Base-by-base conservation (phyloP, 2,888 invertebrate species). In the Acanthococcus lagerstroemiae region DNA sequence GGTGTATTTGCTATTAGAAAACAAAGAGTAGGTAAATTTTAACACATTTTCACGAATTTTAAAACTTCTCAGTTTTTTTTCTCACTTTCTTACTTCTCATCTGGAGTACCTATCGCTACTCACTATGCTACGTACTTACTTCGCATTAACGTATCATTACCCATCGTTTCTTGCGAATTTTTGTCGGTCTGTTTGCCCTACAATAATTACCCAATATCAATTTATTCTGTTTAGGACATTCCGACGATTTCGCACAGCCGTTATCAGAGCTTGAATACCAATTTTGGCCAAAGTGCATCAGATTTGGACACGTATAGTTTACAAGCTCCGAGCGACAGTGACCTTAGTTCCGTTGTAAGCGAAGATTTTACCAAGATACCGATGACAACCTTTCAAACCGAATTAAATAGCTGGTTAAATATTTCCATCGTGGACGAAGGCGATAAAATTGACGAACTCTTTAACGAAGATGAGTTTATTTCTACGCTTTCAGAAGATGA, bases 401-500 rank as follows among this genome's bases (percentile, higher is more conserved):
- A 66, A 44, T 48, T 67, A 9, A 66, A 69, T 25, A 70, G 56
- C 44, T 69, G 68, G 68, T 52, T 68, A 26, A 66, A 68, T 60
- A 54, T 45, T 5, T 56, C 65, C 7, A 37, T 67, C 9, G 52
- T 67, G 24, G 60, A 67, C 27, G 66, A 56, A 46, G 50, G 22
- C 12, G 66, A 66, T 30, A 66, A 66, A 50, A 48, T 66, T n/a
- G 66, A 66, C 7, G 66, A 56, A 45, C n/a, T n/a, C n/a, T 60
- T 67, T 3, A 46, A 61, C 25, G 30, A 61, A 4, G 68, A 82
- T 70, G 82, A 83, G 71, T 74, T 82, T 19, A 75, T 87, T 6
- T 80, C 83, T 72, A 83, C 83, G 27, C 87, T 87, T 75, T 81
- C 81, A 0, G 80, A 81, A 24, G 83, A 83, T 52, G 86, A 87